phyloP scores from a whole-genome alignment of 2,113 vertebrate genomes.

The Grammomys surdaster region DNA sequence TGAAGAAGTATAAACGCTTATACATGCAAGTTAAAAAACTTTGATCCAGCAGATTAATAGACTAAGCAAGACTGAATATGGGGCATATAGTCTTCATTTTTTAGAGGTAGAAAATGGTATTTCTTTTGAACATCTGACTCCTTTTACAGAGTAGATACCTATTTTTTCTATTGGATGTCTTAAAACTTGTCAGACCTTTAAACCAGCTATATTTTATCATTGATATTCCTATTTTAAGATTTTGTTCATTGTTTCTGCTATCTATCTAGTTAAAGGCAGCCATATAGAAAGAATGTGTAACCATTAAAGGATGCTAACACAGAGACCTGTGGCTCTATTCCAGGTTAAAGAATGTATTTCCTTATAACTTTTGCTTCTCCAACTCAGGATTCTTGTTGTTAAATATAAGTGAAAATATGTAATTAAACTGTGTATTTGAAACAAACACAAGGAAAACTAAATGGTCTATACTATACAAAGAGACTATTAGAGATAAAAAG shows the following conservation, averaged over 20 bases:
- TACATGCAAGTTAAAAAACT: no score
- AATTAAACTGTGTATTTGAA: not conserved
- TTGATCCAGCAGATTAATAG: not conserved
- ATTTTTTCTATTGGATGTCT: not conserved
- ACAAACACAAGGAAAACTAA: not conserved
- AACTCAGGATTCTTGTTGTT: not conserved
- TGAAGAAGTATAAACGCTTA: not conserved
- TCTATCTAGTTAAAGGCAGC: not conserved
- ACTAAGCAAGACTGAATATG: not conserved
- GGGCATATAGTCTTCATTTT: not conserved
- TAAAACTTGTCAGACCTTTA: not conserved
- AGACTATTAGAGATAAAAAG: not conserved
- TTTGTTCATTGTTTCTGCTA: not conserved
- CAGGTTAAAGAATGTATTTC: not conserved
- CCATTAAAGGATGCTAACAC: not conserved
- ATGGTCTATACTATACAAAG: not conserved
- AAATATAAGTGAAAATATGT: not conserved
- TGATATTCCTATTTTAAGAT: not conserved
- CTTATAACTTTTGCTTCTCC: not conserved
- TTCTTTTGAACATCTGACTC: not conserved
- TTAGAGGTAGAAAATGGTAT: not conserved
- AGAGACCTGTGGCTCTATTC: not conserved
- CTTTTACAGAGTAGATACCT: not conserved
- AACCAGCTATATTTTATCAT: not conserved
- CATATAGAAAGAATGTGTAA: not conserved